Base-by-base conservation (phyloP, 2,888 invertebrate species). In the Lasioglossum vierecki region DNA sequence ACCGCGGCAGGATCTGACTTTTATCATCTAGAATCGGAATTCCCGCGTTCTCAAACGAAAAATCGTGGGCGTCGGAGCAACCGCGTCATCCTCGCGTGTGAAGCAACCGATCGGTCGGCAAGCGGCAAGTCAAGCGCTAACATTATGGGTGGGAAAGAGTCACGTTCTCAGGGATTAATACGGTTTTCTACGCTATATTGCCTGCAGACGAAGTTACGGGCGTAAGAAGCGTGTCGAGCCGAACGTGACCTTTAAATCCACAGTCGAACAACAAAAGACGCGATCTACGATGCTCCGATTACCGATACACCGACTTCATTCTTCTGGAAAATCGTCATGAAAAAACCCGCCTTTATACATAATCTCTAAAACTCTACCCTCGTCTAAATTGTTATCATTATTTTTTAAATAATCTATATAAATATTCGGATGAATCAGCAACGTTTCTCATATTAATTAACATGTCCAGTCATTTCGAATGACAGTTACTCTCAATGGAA, bases 131-230 rank as follows among this genome's bases (percentile, higher is more conserved):
- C 78, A 53, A 68, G 39, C 70, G 68, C 11, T 66, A 79, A 46
- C 77, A 83, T 85, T 85, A 85, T 66, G 85, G 82, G 73, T 89
- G 89, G 88, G 89, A 89, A 89, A 89, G 89, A 88, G 84, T 82
- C 84, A 81, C 75, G 89, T 88, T 89, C 89, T 88, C 88, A 88
- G 89, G 82, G 85, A 89, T 89, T 89, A 89, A 89, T 89, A 89
- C 81, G 84, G 86, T 89, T 88, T 88, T 79, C 84, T 79, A 26
- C 68, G 57, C 71, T 30, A 76, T 80, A 85, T 46, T 60, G 82
- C 63, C 76, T 73, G 77, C 75, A 76, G 82, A 84, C 81, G 87
- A 84, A 78, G 80, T 80, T 80, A 77, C 53, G 73, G 71, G 75
- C 85, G 66, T 70, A 70, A 57, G 57, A 63, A 83, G 78, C 78